phyloP scores from a whole-genome alignment of 37 sponge, comb jelly and placozoan genomes.

The Oopsacas minuta region DNA sequence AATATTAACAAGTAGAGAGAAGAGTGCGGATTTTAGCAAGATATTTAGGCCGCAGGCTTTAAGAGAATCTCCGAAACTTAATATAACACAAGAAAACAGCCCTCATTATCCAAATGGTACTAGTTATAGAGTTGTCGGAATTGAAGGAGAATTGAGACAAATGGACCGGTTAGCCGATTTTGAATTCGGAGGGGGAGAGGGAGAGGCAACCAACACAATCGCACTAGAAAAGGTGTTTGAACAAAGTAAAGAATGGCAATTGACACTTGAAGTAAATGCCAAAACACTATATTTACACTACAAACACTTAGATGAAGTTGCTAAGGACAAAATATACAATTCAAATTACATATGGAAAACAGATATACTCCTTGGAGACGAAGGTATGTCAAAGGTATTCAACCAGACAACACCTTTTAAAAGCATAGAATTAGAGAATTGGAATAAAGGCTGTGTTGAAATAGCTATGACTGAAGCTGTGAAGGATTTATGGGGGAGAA shows the following conservation, averaged over 20 bases:
- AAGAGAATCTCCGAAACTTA: background rate
- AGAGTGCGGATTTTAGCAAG: background rate
- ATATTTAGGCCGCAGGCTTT: background rate
- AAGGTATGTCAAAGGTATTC: background rate
- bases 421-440: background rate
- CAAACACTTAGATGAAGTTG: background rate
- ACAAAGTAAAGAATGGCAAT: background rate
- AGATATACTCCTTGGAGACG: background rate
- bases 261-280: background rate
- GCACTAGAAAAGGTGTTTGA: background rate
- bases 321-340: background rate
- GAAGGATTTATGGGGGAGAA: background rate
- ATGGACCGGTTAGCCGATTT: background rate
- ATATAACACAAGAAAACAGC: background rate
- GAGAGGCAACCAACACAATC: background rate
- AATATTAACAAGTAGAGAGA: background rate
- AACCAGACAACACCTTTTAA: background rate
- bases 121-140: background rate
- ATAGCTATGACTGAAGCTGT: background rate
- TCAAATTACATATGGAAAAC: background rate
- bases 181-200: background rate
- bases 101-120: background rate
- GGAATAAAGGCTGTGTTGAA: background rate
- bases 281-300: background rate
- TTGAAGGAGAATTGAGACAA: background rate